These are phyloP conservation scores for Muscicapa comitata DNA, from an alignment of 2,797 vertebrate species.

Conservation along the genomic window DNA sequence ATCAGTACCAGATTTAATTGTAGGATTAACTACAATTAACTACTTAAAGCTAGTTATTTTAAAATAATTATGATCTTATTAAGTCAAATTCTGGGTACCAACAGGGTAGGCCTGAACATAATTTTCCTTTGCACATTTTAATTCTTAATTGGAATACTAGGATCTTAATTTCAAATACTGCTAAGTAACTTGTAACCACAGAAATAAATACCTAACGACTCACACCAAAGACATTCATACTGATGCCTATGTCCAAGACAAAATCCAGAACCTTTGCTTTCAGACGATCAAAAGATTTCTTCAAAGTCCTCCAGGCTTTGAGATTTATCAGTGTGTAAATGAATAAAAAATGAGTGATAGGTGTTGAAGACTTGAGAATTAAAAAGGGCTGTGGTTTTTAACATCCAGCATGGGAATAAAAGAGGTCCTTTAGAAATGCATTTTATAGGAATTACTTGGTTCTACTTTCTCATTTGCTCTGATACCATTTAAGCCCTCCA, in stretches of 20 bases:
- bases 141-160: neutral
- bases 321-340: neutral
- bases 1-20: neutral
- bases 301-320: neutral
- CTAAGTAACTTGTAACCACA: neutral
- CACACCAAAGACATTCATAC: neutral
- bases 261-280: neutral
- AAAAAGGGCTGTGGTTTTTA: neutral
- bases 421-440: neutral
- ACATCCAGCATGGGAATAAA: neutral
- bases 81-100: neutral
- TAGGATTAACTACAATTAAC: neutral
- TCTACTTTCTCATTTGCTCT: neutral
- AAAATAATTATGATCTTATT: neutral
- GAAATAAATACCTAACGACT: neutral
- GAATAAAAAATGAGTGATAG: neutral
- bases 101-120: neutral
- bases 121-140: neutral
- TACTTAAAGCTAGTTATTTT: neutral
- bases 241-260: neutral
- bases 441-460: neutral
- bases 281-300: neutral
- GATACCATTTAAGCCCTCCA: neutral
- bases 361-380: neutral
- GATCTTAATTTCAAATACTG: neutral